These are phyloP conservation scores for Phallusia fumigata DNA, from an alignment of 23 tunicate genomes.

Conservation along the genomic window DNA sequence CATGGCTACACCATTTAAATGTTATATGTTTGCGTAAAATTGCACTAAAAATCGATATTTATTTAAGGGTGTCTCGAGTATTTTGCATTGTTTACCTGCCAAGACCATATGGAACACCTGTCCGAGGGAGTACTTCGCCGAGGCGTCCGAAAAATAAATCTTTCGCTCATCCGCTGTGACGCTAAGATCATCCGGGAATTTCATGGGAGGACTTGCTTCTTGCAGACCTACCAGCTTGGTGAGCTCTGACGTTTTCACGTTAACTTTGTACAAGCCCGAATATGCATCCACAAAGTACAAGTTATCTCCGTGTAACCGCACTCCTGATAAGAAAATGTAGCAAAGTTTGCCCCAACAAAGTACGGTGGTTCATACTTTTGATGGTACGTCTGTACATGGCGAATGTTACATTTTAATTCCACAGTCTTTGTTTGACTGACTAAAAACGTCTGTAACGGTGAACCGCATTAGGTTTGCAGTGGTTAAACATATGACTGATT, in stretches of 20 bases:
- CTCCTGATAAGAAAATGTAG: neutral
- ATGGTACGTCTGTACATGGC: too few species aligned
- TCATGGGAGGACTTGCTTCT: slow-evolving; percentile 16
- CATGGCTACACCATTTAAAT: too few species aligned
- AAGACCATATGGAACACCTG: neutral
- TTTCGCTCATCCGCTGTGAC: slow-evolving; percentile 3
- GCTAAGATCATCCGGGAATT: slow-evolving; percentile 19
- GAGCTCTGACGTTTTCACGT: slow-evolving; percentile 6
- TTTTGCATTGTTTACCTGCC: neutral
- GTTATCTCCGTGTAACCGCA: slow-evolving; percentile 4
- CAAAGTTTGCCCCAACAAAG: too few species aligned
- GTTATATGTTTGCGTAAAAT: too few species aligned
- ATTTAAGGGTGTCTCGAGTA: too few species aligned
- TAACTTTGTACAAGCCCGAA: slow-evolving; percentile 8
- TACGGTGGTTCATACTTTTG: too few species aligned
- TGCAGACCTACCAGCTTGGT: neutral
- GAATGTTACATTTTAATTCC: too few species aligned
- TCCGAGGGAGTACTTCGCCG: neutral
- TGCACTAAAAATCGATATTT: too few species aligned
- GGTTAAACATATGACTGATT: too few species aligned
- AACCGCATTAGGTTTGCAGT: too few species aligned
- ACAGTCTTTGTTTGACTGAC: too few species aligned
- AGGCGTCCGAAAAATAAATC: slow-evolving; percentile 29
- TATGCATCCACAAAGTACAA: slow-evolving; percentile 16
- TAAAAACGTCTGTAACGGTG: too few species aligned